phyloP scores from a whole-genome alignment of 2,797 vertebrate species.

The Prionace glauca region DNA sequence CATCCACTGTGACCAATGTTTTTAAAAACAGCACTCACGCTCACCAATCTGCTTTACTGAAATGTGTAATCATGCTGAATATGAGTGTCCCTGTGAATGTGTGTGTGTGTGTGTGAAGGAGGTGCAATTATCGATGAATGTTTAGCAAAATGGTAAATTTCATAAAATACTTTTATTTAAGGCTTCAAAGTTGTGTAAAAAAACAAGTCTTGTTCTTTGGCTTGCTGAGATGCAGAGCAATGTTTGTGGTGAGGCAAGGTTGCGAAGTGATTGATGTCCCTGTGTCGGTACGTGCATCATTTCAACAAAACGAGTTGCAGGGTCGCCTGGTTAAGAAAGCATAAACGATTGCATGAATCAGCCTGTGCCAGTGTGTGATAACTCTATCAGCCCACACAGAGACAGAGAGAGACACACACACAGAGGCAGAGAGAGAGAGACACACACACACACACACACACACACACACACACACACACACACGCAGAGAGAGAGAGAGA shows the following conservation, averaged over 20 bases:
- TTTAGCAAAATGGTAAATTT: background rate
- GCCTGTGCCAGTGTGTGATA: background rate
- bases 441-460: no score
- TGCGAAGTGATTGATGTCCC: background rate
- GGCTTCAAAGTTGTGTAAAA: background rate
- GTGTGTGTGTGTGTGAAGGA: background rate
- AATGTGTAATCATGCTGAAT: background rate
- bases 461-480: no score
- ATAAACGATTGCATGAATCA: background rate
- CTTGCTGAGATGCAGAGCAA: background rate
- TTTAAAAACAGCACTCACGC: background rate
- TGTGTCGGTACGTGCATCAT: background rate
- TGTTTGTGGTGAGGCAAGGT: background rate
- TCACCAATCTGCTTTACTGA: background rate
- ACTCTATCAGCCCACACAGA: background rate
- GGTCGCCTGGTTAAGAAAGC: background rate
- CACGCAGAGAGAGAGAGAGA: no score
- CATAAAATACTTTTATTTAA: background rate
- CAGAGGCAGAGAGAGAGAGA: no score
- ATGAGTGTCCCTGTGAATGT: background rate
- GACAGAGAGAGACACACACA: background rate
- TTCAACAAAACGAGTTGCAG: background rate
- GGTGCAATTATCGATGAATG: slow-evolving; percentile 26
- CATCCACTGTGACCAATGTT: background rate
- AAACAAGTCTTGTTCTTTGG: background rate